Evolutionary conservation across 2,797 vertebrate species (phyloP), one percentile per base, ranked within the genome.

Genomic region (Anisognathus igniventris): DNA sequence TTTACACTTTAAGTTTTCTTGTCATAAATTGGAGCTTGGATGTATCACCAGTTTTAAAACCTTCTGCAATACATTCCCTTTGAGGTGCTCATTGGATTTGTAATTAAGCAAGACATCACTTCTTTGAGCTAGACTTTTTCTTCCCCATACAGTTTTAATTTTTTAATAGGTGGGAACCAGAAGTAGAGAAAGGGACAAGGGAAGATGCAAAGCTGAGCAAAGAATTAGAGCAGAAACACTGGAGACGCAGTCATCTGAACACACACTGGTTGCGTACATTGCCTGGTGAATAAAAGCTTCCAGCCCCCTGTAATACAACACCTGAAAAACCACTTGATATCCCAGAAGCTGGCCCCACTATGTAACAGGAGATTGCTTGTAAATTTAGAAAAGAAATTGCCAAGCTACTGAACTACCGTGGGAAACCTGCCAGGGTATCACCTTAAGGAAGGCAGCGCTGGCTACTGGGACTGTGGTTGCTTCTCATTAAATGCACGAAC

Each of bases 291-390:
- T 92, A 95, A 94, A 96, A 95, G 87, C 95, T 94, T 94, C 94
- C 96, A 96, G 91, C 70, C 37, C 47, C 33, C 68, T 93, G 93
- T 93, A 93, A 95, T 6, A 86, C 82, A 97, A 92, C 85, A 96
- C 95, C 93, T 95, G 91, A 96, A 97, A 96, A 94, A 84, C 92
- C 82, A 96, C 85, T 94, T 90, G 93, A 96, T 95, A 95, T 58
- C 66, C 94, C 95, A 96, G 92, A 86, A 92, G 89, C 66, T 84
- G 93, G 93, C 93, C 96, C 58, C 95, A 73, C 79, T 70, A 42
- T 86, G 93, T 96, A 96, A 96, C 79, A 95, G 91, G 93, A 96
- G 95, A 96, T 94, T 93, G 95, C 96, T 93, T 96, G 92, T 96
- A 96, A 95, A 96, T 97, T 95, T 96, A 92, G 93, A 91, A 91